These are phyloP conservation scores for Numenius arquata DNA, from an alignment of 2,113 vertebrate species.

Conservation along the genomic window DNA sequence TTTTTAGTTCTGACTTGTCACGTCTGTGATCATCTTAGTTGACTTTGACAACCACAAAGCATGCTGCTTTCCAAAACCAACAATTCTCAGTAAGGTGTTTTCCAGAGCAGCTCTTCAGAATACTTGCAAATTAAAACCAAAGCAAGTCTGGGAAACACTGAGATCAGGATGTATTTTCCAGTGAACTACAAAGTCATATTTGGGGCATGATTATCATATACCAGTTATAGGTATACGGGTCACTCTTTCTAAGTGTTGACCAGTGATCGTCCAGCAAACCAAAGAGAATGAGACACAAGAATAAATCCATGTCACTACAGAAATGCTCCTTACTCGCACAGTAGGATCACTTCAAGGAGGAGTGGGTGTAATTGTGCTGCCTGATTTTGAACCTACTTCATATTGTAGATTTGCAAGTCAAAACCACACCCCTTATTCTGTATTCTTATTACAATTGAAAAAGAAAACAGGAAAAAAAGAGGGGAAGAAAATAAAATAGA, in stretches of 20 bases:
- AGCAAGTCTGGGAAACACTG: background rate
- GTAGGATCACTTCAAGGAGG: background rate
- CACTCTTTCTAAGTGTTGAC: background rate
- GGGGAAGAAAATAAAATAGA: background rate
- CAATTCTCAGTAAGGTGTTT: background rate
- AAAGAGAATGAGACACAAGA: background rate
- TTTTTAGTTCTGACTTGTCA: background rate
- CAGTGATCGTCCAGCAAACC: background rate
- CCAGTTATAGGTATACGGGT: background rate
- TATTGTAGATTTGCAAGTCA: background rate
- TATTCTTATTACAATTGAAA: background rate
- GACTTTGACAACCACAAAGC: background rate
- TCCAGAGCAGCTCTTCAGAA: background rate
- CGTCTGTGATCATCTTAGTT: background rate
- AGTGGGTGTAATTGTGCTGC: accelerated
- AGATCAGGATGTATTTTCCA: background rate
- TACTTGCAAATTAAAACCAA: background rate
- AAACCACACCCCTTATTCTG: background rate
- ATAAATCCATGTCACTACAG: background rate
- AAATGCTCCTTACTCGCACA: background rate
- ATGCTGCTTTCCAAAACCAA: background rate
- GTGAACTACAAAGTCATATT: background rate
- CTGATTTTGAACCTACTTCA: background rate
- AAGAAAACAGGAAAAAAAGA: background rate
- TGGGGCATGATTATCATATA: background rate